Conservation (phyloP, 2,113 vertebrate species). For the Rhinolophus ferrumequinum region DNA sequence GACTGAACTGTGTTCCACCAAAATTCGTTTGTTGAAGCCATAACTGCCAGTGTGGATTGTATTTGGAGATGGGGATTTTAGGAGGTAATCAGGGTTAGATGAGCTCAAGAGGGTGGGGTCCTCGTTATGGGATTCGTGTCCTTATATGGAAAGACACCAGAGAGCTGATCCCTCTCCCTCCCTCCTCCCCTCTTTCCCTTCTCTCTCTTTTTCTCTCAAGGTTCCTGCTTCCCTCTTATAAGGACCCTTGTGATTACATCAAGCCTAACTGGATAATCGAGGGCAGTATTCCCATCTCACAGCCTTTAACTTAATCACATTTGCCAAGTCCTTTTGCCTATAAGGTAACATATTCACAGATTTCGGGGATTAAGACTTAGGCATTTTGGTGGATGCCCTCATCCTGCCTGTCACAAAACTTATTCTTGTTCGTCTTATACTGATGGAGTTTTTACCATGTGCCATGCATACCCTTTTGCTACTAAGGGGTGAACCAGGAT, state of each 20-base stretch:
- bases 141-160: neutral
- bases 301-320: neutral
- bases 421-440: neutral
- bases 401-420: neutral
- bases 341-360: neutral
- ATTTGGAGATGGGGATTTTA: neutral
- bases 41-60: neutral
- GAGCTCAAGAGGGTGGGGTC: neutral
- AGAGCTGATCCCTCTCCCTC: neutral
- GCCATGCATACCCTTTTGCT: neutral
- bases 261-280: neutral
- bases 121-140: neutral
- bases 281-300: neutral
- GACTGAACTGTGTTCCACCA: neutral
- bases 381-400: neutral
- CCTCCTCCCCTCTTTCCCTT: too few relatives aligned
- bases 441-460: neutral
- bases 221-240: too few relatives aligned
- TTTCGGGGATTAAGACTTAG: neutral
- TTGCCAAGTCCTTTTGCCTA: neutral
- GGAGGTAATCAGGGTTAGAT: neutral
- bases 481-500: neutral
- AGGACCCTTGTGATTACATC: neutral
- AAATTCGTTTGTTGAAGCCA: neutral
- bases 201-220: too few relatives aligned